Percentiles rank a stretch among this genome's conserved stretches.
Evolutionary conservation across 2,888 invertebrate species (phyloP).

Genomic region (Cataglyphis altisquamis): DNA sequence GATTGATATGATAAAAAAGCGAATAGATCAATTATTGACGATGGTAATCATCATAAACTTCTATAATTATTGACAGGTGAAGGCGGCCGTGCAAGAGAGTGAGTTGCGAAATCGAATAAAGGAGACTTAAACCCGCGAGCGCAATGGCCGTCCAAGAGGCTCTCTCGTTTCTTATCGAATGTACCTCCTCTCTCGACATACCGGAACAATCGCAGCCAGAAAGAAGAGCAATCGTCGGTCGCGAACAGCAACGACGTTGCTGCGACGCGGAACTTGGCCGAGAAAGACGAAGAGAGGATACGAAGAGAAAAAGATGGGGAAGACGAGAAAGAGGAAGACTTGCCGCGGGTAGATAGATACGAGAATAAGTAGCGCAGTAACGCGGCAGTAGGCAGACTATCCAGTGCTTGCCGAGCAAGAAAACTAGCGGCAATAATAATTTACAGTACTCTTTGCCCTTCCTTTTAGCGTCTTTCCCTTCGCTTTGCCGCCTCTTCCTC

Average conservation of each 20-base stretch:
- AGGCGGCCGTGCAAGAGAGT: neutral
- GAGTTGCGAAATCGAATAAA: constrained; percentile 4
- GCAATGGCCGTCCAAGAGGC: neutral
- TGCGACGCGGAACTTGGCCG: neutral
- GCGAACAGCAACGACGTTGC: constrained; percentile 38
- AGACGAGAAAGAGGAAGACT: constrained; percentile 38
- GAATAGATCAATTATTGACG: neutral
- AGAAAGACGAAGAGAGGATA: constrained; percentile 17
- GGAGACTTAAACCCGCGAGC: neutral
- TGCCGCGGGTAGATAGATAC: constrained; percentile 49
- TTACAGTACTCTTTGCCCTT: constrained; percentile 70
- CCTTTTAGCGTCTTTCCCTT: constrained; percentile 29
- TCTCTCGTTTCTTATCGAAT: constrained; percentile 12
- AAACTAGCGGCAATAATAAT: constrained; percentile 78
- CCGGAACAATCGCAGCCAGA: constrained; percentile 35
- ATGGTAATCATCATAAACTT: neutral
- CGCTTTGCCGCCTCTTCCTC: constrained; percentile 26
- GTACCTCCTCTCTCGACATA: constrained; percentile 28
- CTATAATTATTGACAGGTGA: neutral
- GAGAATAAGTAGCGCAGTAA: constrained; percentile 70
- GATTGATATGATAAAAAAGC: neutral
- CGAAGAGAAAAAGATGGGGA: constrained; percentile 17
- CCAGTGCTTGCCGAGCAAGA: constrained; percentile 68
- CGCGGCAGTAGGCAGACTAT: constrained; percentile 65
- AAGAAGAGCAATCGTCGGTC: constrained; percentile 28